These are phyloP conservation scores for Corythaeola cristata DNA, from an alignment of 2,113 vertebrate species.

Conservation along the genomic window DNA sequence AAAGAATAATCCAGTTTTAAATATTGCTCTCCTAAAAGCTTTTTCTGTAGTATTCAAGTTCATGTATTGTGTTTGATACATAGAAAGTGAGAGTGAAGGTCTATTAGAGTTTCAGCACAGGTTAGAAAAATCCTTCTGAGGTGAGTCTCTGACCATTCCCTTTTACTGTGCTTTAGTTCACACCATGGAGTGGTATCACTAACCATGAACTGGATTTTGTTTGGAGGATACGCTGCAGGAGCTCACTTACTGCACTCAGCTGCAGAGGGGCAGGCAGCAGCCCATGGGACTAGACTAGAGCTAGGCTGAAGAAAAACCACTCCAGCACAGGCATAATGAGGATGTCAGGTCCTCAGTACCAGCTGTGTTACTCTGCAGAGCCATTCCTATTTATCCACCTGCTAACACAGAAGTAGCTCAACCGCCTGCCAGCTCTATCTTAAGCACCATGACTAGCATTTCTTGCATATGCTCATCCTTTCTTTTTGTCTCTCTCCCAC, in stretches of 20 bases:
- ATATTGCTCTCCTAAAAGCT: not conserved
- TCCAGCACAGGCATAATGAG: not conserved
- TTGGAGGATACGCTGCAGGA: not conserved
- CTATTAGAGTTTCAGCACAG: not conserved
- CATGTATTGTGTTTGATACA: rapidly evolving
- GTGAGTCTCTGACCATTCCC: rapidly evolving
- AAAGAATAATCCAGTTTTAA: not conserved
- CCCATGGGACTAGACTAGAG: not conserved
- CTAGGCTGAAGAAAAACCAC: not conserved
- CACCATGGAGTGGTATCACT: rapidly evolving
- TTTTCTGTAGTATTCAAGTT: not conserved
- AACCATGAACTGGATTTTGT: rapidly evolving
- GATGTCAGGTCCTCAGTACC: not conserved
- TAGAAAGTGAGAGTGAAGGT: not conserved
- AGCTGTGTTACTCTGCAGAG: not conserved
- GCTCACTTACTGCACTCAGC: not conserved
- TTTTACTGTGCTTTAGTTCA: not conserved
- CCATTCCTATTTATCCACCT: not conserved
- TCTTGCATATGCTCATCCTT: not conserved
- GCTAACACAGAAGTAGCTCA: not conserved
- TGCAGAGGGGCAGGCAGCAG: not conserved
- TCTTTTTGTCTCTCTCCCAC: not conserved
- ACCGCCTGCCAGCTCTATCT: not conserved
- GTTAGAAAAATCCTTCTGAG: not conserved
- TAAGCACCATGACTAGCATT: not conserved